Evolutionary conservation across 2,113 vertebrate genomes (phyloP), one percentile per base, ranked within the genome.

Genomic region (Herpailurus yagouaroundi): DNA sequence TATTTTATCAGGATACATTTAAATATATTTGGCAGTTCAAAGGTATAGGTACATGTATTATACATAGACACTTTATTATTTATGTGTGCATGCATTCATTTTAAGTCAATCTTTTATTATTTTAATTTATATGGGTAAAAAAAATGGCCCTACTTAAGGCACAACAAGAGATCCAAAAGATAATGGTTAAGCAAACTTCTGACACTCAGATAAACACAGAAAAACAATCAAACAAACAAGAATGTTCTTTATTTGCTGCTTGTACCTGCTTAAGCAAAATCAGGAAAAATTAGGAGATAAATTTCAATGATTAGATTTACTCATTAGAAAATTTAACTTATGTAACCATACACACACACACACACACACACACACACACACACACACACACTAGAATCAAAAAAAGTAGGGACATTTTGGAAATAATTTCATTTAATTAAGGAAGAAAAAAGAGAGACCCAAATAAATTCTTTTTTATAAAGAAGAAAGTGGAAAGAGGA

Each of bases 101-200:
- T 88, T 77, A 52, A 14, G 9, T 91, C 50, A 82, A 25, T 27
- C 1, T 77, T 82, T 94, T 31, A 21, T 90, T 90, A 63, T 79
- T 97, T 81, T 92, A 82, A 88, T 82, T 94, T 93, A 50, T 90
- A 16, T 50, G 86, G 27, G 48, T 73, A 93, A 38, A 89, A 38
- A 74, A 57, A 50, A 19, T n/a, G 5, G 2, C 45, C 66, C 4
- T 19, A 7, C 0, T 64, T 96, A 63, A 86, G 12, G 86, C 18
- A 38, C 60, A 96, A 12, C 16, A 77, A 84, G 25, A n/a, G 3
- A 74, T 84, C 6, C 38, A 76, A 88, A 57, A 71, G 7, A 48
- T 38, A 79, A 36, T 55, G 10, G 1, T 77, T 90, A 60, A 87
- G 41, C 71, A 64, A 81, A 71, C 19, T n/a, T 80, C 33, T 50